Evolutionary conservation across 2,113 vertebrate species (phyloP), one percentile per base, ranked within the genome.

Genomic region (Callorhinus ursinus): DNA sequence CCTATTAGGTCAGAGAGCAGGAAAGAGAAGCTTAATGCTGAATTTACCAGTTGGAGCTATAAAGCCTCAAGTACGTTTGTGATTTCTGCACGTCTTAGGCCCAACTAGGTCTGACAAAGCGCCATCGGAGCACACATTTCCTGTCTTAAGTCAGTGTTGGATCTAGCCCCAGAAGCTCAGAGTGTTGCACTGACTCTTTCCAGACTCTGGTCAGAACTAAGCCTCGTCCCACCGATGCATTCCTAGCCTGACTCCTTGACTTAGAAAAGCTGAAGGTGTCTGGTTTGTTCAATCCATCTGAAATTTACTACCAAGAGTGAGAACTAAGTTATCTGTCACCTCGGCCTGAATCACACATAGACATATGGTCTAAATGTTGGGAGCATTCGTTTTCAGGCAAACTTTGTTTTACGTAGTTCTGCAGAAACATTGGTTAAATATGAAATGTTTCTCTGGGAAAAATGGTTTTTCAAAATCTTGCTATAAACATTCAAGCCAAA

Each of bases 1-100:
- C 69, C 92, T 97, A 85, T 97, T 95, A 96, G 95, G 95, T 96
- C 95, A 97, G 83, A 92, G 81, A 82, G 72, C 96, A 97, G 95
- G 97, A 97, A 97, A 80, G 49, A 31, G 90, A 95, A 81, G 80
- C 83, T 97, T 96, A 97, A 71, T n/a, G 15, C 72, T 84, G 83
- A 93, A 94, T 97, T 93, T 93, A 97, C 90, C 89, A 79, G 59
- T 95, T 96, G 92, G 84, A 90, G 26, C 83, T 97, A 49, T 93
- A 95, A 97, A 97, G 65, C 39, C 65, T 67, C 55, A 90, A 88
- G 90, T 91, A 94, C 0, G 36, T 97, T 95, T 93, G 67, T 90
- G 96, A 96, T 81, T 95, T 96, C 90, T 97, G 89, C 81, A 94
- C 11, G 24, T 96, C 90, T 90, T 49, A 71, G 93, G 77, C 97